Percentiles rank a stretch among this genome's conserved stretches.
These are phyloP conservation scores for Parus major DNA, from an alignment of 2,113 vertebrate species.

Conservation along the genomic window DNA sequence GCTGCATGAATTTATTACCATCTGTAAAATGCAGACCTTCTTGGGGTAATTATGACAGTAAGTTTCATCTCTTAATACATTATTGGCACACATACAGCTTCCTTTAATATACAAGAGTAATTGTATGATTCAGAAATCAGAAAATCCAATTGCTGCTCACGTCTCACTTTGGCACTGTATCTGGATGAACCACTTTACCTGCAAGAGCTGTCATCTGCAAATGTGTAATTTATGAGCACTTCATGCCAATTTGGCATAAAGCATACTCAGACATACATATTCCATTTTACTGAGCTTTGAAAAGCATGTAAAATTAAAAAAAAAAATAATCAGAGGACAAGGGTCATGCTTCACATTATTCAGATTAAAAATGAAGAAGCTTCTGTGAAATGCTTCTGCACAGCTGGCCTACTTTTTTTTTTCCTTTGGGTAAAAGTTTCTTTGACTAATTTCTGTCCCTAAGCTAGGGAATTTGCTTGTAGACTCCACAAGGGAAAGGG, in stretches of 20 bases:
- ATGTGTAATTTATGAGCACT: slow-evolving; percentile 1
- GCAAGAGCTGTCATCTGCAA: background rate
- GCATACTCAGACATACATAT: background rate
- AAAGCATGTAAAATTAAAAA: background rate
- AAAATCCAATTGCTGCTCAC: background rate
- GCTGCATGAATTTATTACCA: background rate
- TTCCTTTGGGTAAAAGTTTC: background rate
- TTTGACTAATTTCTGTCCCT: background rate
- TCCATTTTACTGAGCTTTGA: background rate
- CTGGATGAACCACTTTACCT: background rate
- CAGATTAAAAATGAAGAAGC: background rate
- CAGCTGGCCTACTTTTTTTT: background rate
- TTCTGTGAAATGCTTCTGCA: background rate
- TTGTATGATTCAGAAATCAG: background rate
- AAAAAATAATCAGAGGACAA: background rate
- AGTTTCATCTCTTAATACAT: background rate
- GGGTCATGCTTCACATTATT: background rate
- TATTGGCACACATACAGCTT: background rate
- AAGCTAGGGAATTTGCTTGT: background rate
- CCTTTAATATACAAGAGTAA: background rate
- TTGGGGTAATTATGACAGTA: background rate
- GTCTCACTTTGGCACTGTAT: background rate
- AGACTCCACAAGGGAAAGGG: background rate
- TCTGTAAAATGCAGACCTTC: background rate
- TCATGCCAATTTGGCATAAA: background rate